These are phyloP conservation scores for Leptinotarsa tumamoca DNA, from an alignment of 2,888 invertebrate species.

Conservation along the genomic window DNA sequence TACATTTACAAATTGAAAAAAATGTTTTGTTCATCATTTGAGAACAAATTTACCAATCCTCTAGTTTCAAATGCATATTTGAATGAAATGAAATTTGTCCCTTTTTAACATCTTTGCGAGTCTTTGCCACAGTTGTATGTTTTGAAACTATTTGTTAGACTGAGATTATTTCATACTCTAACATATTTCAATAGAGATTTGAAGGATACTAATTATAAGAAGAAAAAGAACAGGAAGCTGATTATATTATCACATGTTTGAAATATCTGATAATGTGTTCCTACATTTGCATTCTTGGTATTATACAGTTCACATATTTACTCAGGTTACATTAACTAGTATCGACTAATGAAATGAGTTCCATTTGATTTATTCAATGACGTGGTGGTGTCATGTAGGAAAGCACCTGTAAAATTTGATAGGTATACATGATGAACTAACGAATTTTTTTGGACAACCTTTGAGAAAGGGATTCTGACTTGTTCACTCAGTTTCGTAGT, in stretches of 20 bases:
- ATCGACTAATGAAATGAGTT: background rate
- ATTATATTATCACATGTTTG: slow-evolving; percentile 22
- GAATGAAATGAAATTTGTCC: slow-evolving; percentile 16
- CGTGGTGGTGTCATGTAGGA: background rate
- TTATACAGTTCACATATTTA: background rate
- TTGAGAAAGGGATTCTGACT: background rate
- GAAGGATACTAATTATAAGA: slow-evolving; percentile 12
- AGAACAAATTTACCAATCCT: slow-evolving; percentile 3
- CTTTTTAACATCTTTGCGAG: background rate
- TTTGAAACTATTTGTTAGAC: slow-evolving; percentile 28
- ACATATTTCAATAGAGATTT: slow-evolving; percentile 24
- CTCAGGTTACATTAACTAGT: background rate
- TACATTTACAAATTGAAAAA: slow-evolving; percentile 18
- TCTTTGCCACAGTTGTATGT: slow-evolving; percentile 27
- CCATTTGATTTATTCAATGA: background rate
- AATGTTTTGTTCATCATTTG: slow-evolving; percentile 18
- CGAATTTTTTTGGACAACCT: background rate
- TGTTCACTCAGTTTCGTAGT: background rate
- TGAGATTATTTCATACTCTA: slow-evolving; percentile 26
- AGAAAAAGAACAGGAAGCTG: slow-evolving; percentile 22
- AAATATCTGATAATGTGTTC: slow-evolving; percentile 5
- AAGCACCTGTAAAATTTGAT: background rate
- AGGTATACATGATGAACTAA: background rate
- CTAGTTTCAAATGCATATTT: slow-evolving; percentile 19
- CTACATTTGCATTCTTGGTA: background rate